Percentiles rank a stretch among this genome's conserved stretches.
Conservation (phyloP, 1,140 invertebrate genomes). For the Pseudomyrmex pallidus region DNA sequence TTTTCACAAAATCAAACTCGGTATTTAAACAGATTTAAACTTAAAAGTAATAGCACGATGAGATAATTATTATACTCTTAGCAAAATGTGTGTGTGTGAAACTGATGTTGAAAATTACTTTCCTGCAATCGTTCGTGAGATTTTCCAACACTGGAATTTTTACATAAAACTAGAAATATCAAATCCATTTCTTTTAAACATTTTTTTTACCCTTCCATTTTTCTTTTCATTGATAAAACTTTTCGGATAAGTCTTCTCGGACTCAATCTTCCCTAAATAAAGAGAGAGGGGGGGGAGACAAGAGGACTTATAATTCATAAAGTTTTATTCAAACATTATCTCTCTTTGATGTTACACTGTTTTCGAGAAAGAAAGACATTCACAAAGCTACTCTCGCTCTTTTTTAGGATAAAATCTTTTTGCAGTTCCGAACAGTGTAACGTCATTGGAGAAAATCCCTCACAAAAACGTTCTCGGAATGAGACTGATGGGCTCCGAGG, state of each 20-base stretch:
- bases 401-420: not conserved
- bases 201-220: too few species aligned
- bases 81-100: too few species aligned
- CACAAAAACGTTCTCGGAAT: not conserved
- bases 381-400: not conserved
- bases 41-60: too few species aligned
- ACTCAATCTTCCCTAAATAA: not conserved
- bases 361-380: not conserved
- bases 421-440: not conserved
- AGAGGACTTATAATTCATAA: not conserved
- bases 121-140: too few species aligned
- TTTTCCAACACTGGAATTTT: too few species aligned
- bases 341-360: not conserved
- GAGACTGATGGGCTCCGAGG: not conserved
- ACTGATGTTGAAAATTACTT: too few species aligned
- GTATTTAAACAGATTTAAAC: not conserved
- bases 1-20: not conserved
- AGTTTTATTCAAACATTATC: not conserved
- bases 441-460: constrained; percentile 1
- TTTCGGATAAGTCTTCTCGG: not conserved
- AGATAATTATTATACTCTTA: too few species aligned
- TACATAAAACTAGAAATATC: too few species aligned
- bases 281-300: not conserved
- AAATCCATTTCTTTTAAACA: too few species aligned
- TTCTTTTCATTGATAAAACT: too few species aligned